Conservation (phyloP, 53 echinoderm and acorn worm species). For the Astropecten irregularis region DNA sequence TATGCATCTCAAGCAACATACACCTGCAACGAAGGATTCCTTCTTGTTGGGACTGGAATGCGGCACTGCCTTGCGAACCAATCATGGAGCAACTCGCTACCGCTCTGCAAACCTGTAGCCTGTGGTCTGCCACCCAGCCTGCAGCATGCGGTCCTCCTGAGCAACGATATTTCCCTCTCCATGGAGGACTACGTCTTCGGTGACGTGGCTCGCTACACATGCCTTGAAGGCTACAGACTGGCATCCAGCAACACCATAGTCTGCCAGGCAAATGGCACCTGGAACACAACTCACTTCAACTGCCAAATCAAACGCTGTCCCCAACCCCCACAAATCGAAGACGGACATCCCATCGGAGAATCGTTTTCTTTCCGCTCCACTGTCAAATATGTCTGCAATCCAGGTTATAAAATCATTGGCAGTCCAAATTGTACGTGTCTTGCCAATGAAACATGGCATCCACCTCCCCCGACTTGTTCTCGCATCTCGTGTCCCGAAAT, state of each 20-base stretch:
- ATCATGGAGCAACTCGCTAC: conserved; percentile 48
- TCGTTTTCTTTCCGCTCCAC: conserved; percentile 3
- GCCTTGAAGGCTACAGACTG: conserved; percentile 64
- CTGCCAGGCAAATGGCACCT: conserved; percentile 67
- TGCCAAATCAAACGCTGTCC: conserved; percentile 64
- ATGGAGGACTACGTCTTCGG: conserved; percentile 20
- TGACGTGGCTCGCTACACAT: conserved; percentile 26
- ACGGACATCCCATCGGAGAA: conserved; percentile 40
- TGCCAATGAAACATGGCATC: conserved; percentile 56
- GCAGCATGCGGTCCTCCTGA: background rate
- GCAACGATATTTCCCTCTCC: background rate
- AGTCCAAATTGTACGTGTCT: conserved; percentile 16
- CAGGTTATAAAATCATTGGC: conserved; percentile 60
- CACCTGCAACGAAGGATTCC: conserved; percentile 57
- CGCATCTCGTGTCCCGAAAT: conserved; percentile 50
- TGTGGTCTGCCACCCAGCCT: conserved; percentile 66
- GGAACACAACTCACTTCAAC: conserved; percentile 55
- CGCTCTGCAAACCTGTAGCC: conserved; percentile 44
- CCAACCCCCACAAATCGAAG: conserved; percentile 40
- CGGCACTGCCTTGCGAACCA: conserved; percentile 46
- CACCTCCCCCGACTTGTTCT: conserved; percentile 53
- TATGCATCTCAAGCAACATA: conserved; percentile 29
- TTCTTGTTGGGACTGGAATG: conserved; percentile 12
- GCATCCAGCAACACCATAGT: conserved; percentile 25
- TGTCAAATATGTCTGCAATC: conserved; percentile 58